Evolutionary conservation across 2,113 vertebrate species (phyloP).

Genomic region (Perca fluviatilis): DNA sequence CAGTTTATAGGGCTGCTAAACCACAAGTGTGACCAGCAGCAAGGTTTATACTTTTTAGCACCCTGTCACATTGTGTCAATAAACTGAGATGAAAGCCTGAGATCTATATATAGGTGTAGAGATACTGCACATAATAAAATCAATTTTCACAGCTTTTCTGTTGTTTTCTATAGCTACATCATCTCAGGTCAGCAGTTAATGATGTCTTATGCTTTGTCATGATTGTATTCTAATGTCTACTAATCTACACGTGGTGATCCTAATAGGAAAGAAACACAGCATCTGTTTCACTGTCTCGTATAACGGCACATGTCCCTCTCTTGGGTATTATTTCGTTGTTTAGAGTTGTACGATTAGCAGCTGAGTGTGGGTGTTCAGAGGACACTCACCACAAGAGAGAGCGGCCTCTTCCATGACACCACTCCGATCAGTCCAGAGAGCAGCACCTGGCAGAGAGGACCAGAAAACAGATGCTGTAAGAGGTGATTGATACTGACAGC

Average conservation of each 20-base stretch:
- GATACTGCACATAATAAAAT: background rate
- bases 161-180: background rate
- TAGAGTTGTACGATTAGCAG: conserved; percentile 29
- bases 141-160: no score
- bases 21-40: conserved; percentile 19
- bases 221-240: background rate
- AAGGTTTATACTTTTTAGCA: conserved; percentile 4
- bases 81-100: background rate
- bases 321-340: conserved; percentile 40
- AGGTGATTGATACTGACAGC: conserved; percentile 19
- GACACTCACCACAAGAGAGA: conserved; percentile 96
- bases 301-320: conserved; percentile 13
- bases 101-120: background rate
- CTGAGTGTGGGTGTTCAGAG: conserved; percentile 33
- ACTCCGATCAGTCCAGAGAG: conserved; percentile 96
- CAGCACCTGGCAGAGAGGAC: conserved; percentile 89
- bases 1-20: background rate
- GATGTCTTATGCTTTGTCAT: background rate
- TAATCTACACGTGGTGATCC: background rate
- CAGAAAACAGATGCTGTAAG: conserved; percentile 37
- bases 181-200: background rate
- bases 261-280: conserved; percentile 6
- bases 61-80: conserved; percentile 8
- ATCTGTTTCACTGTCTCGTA: conserved; percentile 4
- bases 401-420: conserved; percentile 98